phyloP scores from a whole-genome alignment of 1,140 invertebrate genomes.

The Paraescarpia echinospica region DNA sequence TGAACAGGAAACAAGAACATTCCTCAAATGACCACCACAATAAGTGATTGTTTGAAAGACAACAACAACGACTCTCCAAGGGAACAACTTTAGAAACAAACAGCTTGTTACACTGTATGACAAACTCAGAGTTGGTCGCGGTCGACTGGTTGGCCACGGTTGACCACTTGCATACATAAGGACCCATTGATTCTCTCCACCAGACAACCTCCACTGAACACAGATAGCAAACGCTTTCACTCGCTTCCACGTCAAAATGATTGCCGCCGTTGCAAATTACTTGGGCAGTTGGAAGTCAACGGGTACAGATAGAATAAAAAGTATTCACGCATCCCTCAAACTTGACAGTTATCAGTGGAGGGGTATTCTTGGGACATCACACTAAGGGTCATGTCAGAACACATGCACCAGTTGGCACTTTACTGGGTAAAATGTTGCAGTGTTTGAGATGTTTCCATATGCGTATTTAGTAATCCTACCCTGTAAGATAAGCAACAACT shows the following conservation, averaged over 20 bases:
- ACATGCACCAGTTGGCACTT: not conserved
- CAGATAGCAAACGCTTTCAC: not conserved
- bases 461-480: not conserved
- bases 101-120: not conserved
- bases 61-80: not conserved
- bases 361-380: not conserved
- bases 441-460: not conserved
- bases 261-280: not conserved
- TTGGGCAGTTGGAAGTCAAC: not conserved
- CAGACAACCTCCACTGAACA: not conserved
- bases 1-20: not conserved
- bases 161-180: not conserved
- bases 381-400: conserved; percentile 1
- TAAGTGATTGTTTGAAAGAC: not conserved
- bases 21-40: not conserved
- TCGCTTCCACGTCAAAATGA: not conserved
- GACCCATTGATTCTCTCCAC: not conserved
- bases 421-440: not conserved
- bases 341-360: not conserved
- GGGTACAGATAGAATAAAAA: not conserved
- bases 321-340: not conserved
- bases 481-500: not conserved
- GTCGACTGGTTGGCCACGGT: not conserved
- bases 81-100: not conserved
- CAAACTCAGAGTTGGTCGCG: not conserved